phyloP scores from a whole-genome alignment of 2,113 vertebrate species.

The Gasterosteus nipponicus region DNA sequence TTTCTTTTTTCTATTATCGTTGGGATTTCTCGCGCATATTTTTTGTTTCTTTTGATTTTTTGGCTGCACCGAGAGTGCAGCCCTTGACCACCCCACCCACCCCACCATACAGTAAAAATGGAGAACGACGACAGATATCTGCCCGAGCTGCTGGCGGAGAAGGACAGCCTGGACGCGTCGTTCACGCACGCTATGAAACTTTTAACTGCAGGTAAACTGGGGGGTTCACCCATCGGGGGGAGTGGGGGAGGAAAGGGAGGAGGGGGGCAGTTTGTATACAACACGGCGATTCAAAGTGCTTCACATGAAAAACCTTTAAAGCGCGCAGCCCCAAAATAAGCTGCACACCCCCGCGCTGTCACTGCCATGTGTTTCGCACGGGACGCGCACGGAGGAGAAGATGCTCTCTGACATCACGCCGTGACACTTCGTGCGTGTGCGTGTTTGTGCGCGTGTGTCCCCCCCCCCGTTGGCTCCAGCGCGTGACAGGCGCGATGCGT shows the following conservation, averaged over 20 bases:
- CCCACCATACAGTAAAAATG: slow-evolving; percentile 80
- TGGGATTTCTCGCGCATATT: slow-evolving; percentile 40
- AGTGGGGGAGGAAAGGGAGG: no score
- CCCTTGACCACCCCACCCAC: slow-evolving; percentile 7
- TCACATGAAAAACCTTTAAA: no score
- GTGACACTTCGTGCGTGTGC: no score
- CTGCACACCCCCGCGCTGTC: neutral
- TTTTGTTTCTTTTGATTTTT: slow-evolving; percentile 14
- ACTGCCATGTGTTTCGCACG: slow-evolving; percentile 38
- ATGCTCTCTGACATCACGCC: no score
- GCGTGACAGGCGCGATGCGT: no score
- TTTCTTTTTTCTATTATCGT: slow-evolving; percentile 18
- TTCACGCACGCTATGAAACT: slow-evolving; percentile 95
- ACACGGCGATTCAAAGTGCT: no score
- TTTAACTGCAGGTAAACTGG: slow-evolving; percentile 86
- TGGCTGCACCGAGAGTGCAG: slow-evolving; percentile 42
- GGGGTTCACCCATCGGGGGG: no score
- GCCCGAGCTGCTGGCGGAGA: slow-evolving; percentile 92
- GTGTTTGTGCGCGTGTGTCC: no score
- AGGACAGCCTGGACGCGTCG: slow-evolving; percentile 91
- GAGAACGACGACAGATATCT: slow-evolving; percentile 91
- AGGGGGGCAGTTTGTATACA: no score
- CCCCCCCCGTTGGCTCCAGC: no score
- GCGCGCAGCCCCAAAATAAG: neutral
- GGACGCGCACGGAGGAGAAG: slow-evolving; percentile 16